These are phyloP conservation scores for Hirundichthys speculiger DNA, from an alignment of 2,113 vertebrate species.

Conservation along the genomic window DNA sequence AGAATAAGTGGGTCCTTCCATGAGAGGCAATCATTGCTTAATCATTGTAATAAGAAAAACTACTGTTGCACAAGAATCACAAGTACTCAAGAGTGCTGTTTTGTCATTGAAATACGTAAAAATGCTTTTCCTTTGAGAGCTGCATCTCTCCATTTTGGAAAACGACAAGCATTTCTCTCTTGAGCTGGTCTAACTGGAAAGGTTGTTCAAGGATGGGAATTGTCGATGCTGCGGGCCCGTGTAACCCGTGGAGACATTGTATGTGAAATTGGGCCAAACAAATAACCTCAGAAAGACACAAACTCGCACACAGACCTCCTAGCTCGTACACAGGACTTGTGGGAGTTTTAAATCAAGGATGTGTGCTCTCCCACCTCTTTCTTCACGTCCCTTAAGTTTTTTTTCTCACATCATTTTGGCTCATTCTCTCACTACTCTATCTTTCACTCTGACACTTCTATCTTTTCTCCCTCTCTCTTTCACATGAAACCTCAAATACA, in stretches of 20 bases:
- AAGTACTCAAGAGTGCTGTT: too few relatives aligned
- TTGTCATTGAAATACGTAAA: background rate
- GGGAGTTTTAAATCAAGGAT: constrained; percentile 60
- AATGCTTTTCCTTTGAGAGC: background rate
- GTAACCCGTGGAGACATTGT: constrained; percentile 11
- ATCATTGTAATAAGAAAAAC: too few relatives aligned
- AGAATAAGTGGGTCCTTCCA: too few relatives aligned
- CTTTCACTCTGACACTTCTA: constrained; percentile 23
- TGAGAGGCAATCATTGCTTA: too few relatives aligned
- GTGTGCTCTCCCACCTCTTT: constrained; percentile 28
- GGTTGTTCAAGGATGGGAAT: background rate
- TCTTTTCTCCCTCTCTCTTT: background rate
- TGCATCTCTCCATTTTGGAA: background rate
- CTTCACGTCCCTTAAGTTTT: constrained; percentile 25
- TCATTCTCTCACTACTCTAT: constrained; percentile 50
- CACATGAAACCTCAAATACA: constrained; percentile 11
- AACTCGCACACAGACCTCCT: constrained; percentile 38
- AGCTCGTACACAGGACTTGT: constrained; percentile 38
- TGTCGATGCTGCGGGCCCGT: background rate
- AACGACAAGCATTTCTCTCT: background rate
- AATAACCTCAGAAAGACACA: constrained; percentile 14
- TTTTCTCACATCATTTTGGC: constrained; percentile 51
- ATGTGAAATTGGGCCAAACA: constrained; percentile 40
- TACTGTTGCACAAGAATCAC: too few relatives aligned
- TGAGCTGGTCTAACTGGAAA: background rate